Base-by-base conservation (phyloP, 2,797 vertebrate genomes). In the Falco cherrug region DNA sequence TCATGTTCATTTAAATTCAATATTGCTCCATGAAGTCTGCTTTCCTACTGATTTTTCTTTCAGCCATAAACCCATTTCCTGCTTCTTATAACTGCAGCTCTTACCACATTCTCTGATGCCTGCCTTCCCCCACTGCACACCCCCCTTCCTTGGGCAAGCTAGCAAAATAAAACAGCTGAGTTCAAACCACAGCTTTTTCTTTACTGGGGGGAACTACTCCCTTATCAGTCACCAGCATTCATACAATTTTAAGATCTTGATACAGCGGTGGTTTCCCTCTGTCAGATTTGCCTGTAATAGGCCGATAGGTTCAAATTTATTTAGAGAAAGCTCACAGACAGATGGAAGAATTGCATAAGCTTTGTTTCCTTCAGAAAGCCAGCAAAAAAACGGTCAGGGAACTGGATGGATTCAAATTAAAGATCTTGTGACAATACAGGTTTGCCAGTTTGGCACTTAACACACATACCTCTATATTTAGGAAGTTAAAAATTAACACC, bases 391-490 rank as follows among this genome's bases (percentile, higher is more conserved):
- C 0, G 2, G 4, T 20, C 45, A 82, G 21, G 37, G 67, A 86
- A 39, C 18, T 11, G 29, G 37, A 82, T 1, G 13, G 64, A n/a
- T 53, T 41, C 13, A 31, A 41, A 24, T 19, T 16, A 29, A 83
- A 71, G 54, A 50, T 2, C 63, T 61, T 17, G 64, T 73, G 71
- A 41, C 41, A 45, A 37, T 11, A 15, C 20, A 45, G 29, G 5
- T 26, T 15, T 84, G 67, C 54, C 85, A 80, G 43, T 64, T 48
- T 73, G 82, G 89, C 61, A 53, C 41, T 65, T 4, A 19, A 35
- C 0, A 4, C 22, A 26, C 53, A 14, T 4, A 16, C 9, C 50
- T 86, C 59, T 68, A 8, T 0, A 10, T 3, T 41, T 9, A 33
- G 50, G 43, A 69, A 78, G 60, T 89, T 87, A 83, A 94, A 73